A percentile compares a stretch with the other conserved stretches of the same genome.
phyloP scores from a whole-genome alignment of 2,797 vertebrate genomes.

The Diplodus sargus region DNA sequence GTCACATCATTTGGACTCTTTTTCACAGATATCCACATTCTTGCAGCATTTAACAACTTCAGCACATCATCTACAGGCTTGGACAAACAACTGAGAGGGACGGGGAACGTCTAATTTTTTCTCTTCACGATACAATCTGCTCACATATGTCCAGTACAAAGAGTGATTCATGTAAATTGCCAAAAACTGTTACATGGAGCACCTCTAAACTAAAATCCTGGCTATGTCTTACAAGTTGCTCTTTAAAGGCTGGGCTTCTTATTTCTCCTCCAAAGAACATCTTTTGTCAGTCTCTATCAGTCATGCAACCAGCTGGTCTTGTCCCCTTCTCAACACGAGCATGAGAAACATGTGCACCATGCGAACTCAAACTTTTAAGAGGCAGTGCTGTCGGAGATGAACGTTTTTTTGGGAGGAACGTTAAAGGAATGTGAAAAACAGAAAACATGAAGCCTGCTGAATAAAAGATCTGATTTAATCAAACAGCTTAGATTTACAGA shows the following conservation, averaged over 20 bases:
- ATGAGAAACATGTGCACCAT: background rate
- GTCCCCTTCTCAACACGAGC: background rate
- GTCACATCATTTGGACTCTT: no score
- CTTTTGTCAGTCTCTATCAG: background rate
- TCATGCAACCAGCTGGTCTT: background rate
- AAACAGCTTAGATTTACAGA: background rate
- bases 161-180: no score
- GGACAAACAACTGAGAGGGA: no score
- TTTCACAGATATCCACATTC: no score
- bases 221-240: no score
- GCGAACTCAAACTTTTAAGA: background rate
- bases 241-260: background rate
- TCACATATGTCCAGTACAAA: no score
- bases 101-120: no score
- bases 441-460: background rate
- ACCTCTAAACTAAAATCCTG: no score
- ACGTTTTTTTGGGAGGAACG: background rate
- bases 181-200: no score
- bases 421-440: background rate
- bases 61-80: no score
- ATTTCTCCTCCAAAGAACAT: background rate
- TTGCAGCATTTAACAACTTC: no score
- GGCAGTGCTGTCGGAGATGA: background rate
- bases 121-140: no score
- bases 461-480: conserved; percentile 17